Conservation (phyloP, 2,113 vertebrate species). For the Oncorhynchus tshawytscha region DNA sequence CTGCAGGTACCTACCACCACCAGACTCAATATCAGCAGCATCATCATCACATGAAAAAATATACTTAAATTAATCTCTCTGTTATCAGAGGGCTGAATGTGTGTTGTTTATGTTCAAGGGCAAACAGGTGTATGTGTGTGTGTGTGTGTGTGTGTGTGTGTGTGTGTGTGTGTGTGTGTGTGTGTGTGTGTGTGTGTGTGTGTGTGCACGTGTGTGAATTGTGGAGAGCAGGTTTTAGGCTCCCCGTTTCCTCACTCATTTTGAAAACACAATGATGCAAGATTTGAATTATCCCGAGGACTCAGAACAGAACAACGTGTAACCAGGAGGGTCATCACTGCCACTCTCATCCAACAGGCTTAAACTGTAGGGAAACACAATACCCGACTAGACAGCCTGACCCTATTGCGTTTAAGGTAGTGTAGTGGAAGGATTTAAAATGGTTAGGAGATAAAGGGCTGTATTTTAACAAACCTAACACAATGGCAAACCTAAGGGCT, state of each 20-base stretch:
- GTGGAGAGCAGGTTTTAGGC: neutral
- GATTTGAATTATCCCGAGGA: slow-evolving; percentile 11
- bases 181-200: neutral
- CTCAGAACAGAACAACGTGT: neutral
- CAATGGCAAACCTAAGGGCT: too few relatives aligned
- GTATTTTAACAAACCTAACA: too few relatives aligned
- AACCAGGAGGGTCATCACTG: neutral
- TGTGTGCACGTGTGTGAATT: neutral
- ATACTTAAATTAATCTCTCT: neutral
- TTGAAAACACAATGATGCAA: slow-evolving; percentile 21
- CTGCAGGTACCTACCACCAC: neutral
- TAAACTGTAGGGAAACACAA: neutral
- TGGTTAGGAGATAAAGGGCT: too few relatives aligned
- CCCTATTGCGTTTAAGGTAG: neutral
- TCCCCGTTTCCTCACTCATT: slow-evolving; percentile 20
- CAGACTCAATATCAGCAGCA: neutral
- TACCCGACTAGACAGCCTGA: neutral
- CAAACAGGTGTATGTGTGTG: neutral
- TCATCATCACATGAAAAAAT: neutral
- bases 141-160: neutral
- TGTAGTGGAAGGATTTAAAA: neutral
- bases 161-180: neutral
- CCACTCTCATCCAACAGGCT: neutral
- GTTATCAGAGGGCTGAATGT: too few relatives aligned
- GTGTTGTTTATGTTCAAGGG: too few relatives aligned